These are phyloP conservation scores for Protodeltote pygarga DNA, from an alignment of 2,888 invertebrate genomes.

Conservation along the genomic window DNA sequence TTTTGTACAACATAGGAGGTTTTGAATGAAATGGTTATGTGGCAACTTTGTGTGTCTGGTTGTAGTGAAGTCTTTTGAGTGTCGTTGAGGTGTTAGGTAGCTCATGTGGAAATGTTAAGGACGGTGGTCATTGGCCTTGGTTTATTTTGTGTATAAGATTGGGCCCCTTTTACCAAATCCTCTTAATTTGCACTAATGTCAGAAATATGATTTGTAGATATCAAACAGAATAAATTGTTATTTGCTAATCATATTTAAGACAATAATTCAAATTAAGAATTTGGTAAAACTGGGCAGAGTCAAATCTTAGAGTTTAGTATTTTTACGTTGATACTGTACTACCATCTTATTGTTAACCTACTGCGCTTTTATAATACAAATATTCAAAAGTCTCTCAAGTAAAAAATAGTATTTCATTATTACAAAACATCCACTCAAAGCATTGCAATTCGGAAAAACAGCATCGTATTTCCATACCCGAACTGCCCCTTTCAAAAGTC, in stretches of 20 bases:
- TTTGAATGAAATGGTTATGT: slow-evolving; percentile 30
- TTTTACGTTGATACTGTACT: too few species aligned
- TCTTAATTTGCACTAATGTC: too few species aligned
- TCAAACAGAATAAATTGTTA: too few species aligned
- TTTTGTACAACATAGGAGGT: background rate
- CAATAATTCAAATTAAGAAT: too few species aligned
- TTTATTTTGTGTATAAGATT: too few species aligned
- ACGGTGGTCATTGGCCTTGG: slow-evolving; percentile 46
- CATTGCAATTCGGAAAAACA: slow-evolving; percentile 60
- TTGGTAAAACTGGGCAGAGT: too few species aligned
- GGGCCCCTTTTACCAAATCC: too few species aligned
- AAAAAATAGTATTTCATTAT: slow-evolving; percentile 19
- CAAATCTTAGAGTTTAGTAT: too few species aligned
- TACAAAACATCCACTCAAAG: slow-evolving; percentile 42
- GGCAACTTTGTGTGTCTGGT: slow-evolving; percentile 44
- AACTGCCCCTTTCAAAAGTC: slow-evolving; percentile 70
- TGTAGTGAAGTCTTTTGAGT: slow-evolving; percentile 62
- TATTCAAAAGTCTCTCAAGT: background rate
- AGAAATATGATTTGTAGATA: too few species aligned
- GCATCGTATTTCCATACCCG: slow-evolving; percentile 63
- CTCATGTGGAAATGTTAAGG: slow-evolving; percentile 54
- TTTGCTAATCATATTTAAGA: too few species aligned
- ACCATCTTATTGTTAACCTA: background rate
- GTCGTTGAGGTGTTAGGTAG: slow-evolving; percentile 54
- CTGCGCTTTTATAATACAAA: slow-evolving; percentile 4